Evolutionary conservation across 1,140 invertebrate genomes (phyloP), one percentile per base, ranked within the genome.

Genomic region (Rhyzopertha dominica): DNA sequence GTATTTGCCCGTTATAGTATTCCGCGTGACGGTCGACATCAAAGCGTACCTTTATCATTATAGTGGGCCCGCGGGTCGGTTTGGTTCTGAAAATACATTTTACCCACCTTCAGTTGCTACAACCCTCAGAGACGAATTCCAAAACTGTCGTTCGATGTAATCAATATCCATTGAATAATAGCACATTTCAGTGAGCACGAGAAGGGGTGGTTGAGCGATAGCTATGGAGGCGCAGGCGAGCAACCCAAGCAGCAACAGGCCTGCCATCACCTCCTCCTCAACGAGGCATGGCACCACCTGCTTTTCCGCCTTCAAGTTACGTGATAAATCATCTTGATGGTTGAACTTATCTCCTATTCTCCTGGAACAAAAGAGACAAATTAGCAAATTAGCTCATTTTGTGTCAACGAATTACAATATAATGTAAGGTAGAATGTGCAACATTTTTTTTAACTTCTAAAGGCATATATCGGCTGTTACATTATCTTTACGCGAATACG

Each of bases 251-350:
- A 61, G 50, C 47, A 56, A 51, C 48, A 62, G 55, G 59, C 55
- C 56, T 60, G 61, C 59, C 61, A 63, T 63, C 49, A 43, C 47
- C 43, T 45, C 47, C 55, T 53, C 47, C 52, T 63, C 56, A 63
- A 48, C 61, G 57, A 54, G 57, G 50, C 61, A 63, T 63, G 53
- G 51, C 53, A 53, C 45, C 24, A 32, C 20, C 41, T 41, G 44
- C 47, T 49, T 20, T 23, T 29, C 17, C 16, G 30, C n/a, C 23
- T n/a, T 39, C 31, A 46, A 26, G 25, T 46, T 17, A 34, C 13
- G 16, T 3, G 13, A 3, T 36, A 16, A 19, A 35, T 29, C 30
- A 16, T 29, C 8, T 10, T 32, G 22, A n/a, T n/a, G n/a, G n/a
- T n/a, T n/a, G n/a, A n/a, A n/a, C n/a, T n/a, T n/a, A n/a, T n/a